These are phyloP conservation scores for Orius insidiosus DNA, from an alignment of 1,140 invertebrate species.

Conservation along the genomic window DNA sequence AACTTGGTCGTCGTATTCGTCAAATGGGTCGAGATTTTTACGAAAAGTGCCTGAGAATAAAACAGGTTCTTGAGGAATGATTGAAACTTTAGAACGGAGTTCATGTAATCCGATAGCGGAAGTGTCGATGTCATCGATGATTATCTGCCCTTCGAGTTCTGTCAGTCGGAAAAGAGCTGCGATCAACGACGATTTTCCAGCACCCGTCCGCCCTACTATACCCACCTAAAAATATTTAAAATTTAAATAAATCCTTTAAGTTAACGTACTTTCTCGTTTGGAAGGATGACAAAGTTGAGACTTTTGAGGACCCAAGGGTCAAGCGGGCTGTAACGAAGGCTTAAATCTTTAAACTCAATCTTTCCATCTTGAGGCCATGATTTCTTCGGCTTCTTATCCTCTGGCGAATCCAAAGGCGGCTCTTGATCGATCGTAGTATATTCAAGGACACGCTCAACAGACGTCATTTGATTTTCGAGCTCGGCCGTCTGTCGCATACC, in stretches of 20 bases:
- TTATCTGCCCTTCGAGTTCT: slow-evolving; percentile 42
- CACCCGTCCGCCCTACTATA: slow-evolving; percentile 53
- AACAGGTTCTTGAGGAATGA: slow-evolving; percentile 54
- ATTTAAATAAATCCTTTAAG: not conserved
- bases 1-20: slow-evolving; percentile 34
- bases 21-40: slow-evolving; percentile 49
- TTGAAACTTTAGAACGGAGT: slow-evolving; percentile 46
- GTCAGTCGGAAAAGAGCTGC: slow-evolving; percentile 51
- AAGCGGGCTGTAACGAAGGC: slow-evolving; percentile 33
- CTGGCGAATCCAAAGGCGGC: slow-evolving; percentile 25
- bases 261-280: slow-evolving; percentile 33
- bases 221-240: slow-evolving; percentile 30
- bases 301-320: slow-evolving; percentile 33
- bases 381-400: slow-evolving; percentile 36
- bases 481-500: slow-evolving; percentile 59
- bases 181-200: slow-evolving; percentile 65
- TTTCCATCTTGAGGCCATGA: slow-evolving; percentile 50
- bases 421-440: slow-evolving; percentile 50
- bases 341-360: slow-evolving; percentile 47
- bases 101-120: slow-evolving; percentile 33
- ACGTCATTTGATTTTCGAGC: slow-evolving; percentile 61
- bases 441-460: slow-evolving; percentile 59
- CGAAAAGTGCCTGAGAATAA: slow-evolving; percentile 42
- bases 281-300: slow-evolving; percentile 33
- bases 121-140: slow-evolving; percentile 47